Conservation (phyloP, 1,140 invertebrate genomes). For the Drosophila insularis region DNA sequence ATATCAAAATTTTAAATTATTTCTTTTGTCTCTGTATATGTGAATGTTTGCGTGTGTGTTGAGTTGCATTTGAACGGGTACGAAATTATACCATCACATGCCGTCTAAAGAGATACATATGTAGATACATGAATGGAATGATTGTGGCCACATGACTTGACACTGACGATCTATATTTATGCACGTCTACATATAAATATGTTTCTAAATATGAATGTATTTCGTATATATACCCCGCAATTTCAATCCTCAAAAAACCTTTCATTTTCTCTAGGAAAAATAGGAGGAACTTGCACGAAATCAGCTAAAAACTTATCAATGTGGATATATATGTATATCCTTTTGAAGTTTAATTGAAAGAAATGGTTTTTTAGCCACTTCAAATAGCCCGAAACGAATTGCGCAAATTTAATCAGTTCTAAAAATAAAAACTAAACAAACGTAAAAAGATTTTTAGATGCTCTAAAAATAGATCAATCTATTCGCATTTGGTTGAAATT, state of each 20-base stretch:
- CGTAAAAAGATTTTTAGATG: no score
- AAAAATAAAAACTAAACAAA: constrained; percentile 49
- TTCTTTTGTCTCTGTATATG: constrained; percentile 11
- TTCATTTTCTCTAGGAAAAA: no score
- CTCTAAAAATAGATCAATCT: constrained; percentile 49
- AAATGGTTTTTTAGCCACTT: not conserved
- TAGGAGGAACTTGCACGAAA: no score
- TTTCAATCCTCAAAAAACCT: no score
- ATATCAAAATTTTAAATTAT: constrained; percentile 24
- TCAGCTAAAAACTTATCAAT: no score
- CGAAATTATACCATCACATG: not conserved
- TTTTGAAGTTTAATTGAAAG: not conserved
- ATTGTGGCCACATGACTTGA: not conserved
- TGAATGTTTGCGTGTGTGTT: not conserved
- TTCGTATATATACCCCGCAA: no score
- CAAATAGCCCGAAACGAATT: constrained; percentile 24
- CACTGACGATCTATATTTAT: not conserved
- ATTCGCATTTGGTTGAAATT: constrained; percentile 20
- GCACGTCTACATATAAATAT: not conserved
- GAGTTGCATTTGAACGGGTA: not conserved
- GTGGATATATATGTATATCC: no score
- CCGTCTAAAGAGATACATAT: not conserved
- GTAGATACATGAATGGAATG: not conserved
- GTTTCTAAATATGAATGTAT: no score
- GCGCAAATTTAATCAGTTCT: constrained; percentile 40